These are phyloP conservation scores for Neosilurus mollespiculum DNA, from an alignment of 2,797 vertebrate species.

Conservation along the genomic window DNA sequence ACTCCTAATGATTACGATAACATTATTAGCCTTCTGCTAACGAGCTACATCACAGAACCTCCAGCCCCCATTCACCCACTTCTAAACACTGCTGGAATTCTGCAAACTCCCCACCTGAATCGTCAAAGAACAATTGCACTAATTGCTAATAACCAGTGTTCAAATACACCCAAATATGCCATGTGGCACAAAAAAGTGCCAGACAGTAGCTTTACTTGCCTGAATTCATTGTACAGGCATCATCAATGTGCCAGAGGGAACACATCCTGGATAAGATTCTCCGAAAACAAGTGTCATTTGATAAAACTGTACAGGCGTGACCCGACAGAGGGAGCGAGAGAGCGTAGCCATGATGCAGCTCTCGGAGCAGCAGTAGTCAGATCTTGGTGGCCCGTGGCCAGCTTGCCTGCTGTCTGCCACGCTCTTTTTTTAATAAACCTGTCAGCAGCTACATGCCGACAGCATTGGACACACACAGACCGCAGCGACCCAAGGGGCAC, in stretches of 20 bases:
- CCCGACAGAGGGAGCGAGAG: constrained; percentile 11
- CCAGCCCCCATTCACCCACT: constrained; percentile 5
- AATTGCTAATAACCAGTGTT: background rate
- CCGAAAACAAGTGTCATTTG: background rate
- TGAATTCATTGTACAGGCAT: constrained; percentile 1
- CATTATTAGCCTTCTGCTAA: constrained; percentile 56
- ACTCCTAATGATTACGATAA: constrained; percentile 56
- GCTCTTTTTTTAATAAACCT: constrained; percentile 76
- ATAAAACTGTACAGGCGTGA: constrained; percentile 16
- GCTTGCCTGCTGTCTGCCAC: constrained; percentile 67
- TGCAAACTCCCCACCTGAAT: background rate
- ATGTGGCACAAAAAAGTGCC: background rate
- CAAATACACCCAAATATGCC: background rate
- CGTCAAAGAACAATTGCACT: background rate
- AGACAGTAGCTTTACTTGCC: constrained; percentile 4
- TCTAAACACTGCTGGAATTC: background rate
- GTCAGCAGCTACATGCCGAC: constrained; percentile 58
- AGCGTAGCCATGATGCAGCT: background rate
- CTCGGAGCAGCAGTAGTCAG: constrained; percentile 63
- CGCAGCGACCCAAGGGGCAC: constrained; percentile 10
- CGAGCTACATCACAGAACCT: constrained; percentile 46
- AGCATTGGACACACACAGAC: constrained; percentile 22
- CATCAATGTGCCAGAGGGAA: background rate
- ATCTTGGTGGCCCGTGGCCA: constrained; percentile 49
- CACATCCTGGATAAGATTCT: background rate